Conservation (phyloP, 2,797 vertebrate species). For the Chloroceryle amazona region DNA sequence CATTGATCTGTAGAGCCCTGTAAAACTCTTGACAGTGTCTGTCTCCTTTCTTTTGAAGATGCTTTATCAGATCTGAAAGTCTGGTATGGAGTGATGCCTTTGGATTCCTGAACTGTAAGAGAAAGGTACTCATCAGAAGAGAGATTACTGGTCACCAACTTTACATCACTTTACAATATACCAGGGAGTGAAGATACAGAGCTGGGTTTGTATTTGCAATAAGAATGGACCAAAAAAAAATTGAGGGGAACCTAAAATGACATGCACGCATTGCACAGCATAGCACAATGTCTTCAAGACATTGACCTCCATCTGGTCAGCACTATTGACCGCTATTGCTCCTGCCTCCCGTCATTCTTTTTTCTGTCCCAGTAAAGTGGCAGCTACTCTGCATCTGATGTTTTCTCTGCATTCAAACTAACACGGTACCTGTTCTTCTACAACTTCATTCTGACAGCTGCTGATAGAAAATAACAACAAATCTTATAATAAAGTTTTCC, state of each 20-base stretch:
- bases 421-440: not conserved
- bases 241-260: not conserved
- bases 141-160: not conserved
- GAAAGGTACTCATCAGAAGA: slow-evolving; percentile 9
- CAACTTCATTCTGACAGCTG: not conserved
- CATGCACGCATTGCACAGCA: not conserved
- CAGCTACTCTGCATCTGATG: not conserved
- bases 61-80: slow-evolving; percentile 88
- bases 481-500: not conserved
- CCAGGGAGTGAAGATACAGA: not conserved
- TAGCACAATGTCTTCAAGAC: not conserved
- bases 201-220: not conserved
- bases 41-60: slow-evolving; percentile 90
- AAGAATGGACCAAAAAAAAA: not conserved
- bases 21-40: slow-evolving; percentile 96
- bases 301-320: not conserved
- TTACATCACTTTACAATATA: not conserved
- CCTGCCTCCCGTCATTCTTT: not conserved
- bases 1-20: slow-evolving; percentile 92
- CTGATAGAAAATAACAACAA: not conserved
- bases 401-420: not conserved
- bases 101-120: slow-evolving; percentile 91
- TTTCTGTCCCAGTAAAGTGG: not conserved
- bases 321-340: not conserved
- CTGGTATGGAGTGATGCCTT: slow-evolving; percentile 88